These are phyloP conservation scores for Perithous albicinctus DNA, from an alignment of 2,888 invertebrate genomes.

Conservation along the genomic window DNA sequence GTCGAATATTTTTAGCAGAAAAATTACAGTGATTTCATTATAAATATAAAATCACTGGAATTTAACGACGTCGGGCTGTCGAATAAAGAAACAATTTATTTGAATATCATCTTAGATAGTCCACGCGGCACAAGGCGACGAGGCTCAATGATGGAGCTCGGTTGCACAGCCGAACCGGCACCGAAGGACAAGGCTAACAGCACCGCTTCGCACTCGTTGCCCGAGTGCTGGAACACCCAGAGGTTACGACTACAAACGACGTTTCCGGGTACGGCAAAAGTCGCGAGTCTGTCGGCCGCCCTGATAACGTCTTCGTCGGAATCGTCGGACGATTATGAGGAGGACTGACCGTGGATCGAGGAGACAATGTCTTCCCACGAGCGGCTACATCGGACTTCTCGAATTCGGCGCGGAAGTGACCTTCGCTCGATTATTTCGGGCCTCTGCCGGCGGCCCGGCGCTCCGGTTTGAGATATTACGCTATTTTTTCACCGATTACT, in stretches of 20 bases:
- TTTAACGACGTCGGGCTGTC: neutral
- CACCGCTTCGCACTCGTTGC: slow-evolving; percentile 79
- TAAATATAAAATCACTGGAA: slow-evolving; percentile 6
- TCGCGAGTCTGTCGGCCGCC: slow-evolving; percentile 87
- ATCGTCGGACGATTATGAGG: slow-evolving; percentile 84
- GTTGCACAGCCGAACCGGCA: slow-evolving; percentile 78
- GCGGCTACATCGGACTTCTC: slow-evolving; percentile 73
- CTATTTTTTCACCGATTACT: slow-evolving; percentile 55
- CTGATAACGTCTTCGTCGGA: slow-evolving; percentile 89
- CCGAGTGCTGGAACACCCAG: slow-evolving; percentile 80
- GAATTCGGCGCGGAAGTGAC: slow-evolving; percentile 72
- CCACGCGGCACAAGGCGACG: slow-evolving; percentile 89
- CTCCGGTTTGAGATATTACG: slow-evolving; percentile 77
- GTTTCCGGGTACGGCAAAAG: slow-evolving; percentile 85
- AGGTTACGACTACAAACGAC: slow-evolving; percentile 77
- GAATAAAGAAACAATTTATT: slow-evolving; percentile 3
- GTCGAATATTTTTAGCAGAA: slow-evolving; percentile 41
- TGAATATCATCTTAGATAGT: slow-evolving; percentile 60
- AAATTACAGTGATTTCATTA: slow-evolving; percentile 9
- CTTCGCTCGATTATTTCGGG: slow-evolving; percentile 78
- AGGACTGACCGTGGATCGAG: slow-evolving; percentile 80
- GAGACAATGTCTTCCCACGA: slow-evolving; percentile 75
- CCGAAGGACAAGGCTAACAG: slow-evolving; percentile 81
- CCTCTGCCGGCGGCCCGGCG: slow-evolving; percentile 80
- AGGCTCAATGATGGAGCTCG: slow-evolving; percentile 93